Conservation (phyloP, 2,113 vertebrate genomes). For the Istiophorus platypterus region DNA sequence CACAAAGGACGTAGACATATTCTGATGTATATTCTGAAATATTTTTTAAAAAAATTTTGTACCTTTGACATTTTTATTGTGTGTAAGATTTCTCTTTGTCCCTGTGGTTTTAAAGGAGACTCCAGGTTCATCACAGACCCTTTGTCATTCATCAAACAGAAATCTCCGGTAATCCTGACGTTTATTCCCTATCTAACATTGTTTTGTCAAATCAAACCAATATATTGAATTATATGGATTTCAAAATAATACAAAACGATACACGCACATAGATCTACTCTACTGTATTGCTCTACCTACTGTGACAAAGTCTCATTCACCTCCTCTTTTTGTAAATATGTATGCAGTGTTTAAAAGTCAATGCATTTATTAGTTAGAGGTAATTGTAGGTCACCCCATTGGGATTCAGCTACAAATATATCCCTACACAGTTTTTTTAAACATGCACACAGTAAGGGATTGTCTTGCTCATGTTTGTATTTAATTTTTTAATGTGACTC, state of each 20-base stretch:
- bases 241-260: not conserved
- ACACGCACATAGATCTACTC: not conserved
- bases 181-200: not conserved
- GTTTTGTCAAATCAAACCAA: not conserved
- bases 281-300: no score
- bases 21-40: not conserved
- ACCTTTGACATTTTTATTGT: not conserved
- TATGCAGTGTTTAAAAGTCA: not conserved
- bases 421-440: not conserved
- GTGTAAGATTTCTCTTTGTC: not conserved
- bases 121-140: slow-evolving; percentile 63
- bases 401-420: not conserved
- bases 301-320: not conserved
- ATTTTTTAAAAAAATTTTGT: not conserved
- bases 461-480: not conserved
- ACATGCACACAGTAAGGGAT: not conserved
- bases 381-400: no score
- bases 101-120: slow-evolving; percentile 53
- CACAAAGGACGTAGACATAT: not conserved
- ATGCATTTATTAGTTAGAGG: not conserved
- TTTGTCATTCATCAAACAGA: slow-evolving; percentile 21
- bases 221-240: not conserved
- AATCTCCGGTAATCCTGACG: slow-evolving; percentile 46
- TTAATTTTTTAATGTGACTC: not conserved
- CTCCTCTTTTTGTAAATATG: not conserved